Evolutionary conservation across 2,797 vertebrate genomes (phyloP).

Genomic region (Gymnocypris eckloni): DNA sequence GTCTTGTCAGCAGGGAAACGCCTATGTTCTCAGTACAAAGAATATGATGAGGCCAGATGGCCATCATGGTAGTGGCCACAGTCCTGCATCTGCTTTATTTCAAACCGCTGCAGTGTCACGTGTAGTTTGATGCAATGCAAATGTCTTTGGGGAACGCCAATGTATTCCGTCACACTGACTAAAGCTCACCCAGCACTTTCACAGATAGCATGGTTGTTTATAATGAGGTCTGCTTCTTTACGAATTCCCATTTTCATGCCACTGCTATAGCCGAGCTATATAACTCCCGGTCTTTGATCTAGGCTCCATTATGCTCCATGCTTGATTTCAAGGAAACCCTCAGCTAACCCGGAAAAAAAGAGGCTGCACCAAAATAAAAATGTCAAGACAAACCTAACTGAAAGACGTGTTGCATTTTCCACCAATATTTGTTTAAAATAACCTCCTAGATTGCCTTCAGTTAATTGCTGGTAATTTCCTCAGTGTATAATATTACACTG

Average conservation of each 20-base stretch:
- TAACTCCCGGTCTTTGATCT: constrained; percentile 36
- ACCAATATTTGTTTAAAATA: constrained; percentile 49
- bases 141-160: constrained; percentile 9
- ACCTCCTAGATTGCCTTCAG: constrained; percentile 43
- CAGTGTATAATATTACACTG: constrained; percentile 47
- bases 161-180: constrained; percentile 8
- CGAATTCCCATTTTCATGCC: constrained; percentile 47
- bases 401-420: constrained; percentile 36
- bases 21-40: constrained; percentile 15
- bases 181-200: background rate
- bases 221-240: constrained; percentile 45
- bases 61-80: constrained; percentile 9
- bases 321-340: constrained; percentile 30
- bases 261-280: constrained; percentile 19
- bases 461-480: constrained; percentile 57
- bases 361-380: background rate
- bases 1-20: constrained; percentile 11
- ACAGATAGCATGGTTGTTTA: constrained; percentile 24
- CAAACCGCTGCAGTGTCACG: background rate
- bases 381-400: constrained; percentile 17
- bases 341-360: constrained; percentile 8
- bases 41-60: constrained; percentile 3
- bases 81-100: constrained; percentile 24
- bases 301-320: constrained; percentile 33
- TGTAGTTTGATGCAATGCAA: constrained; percentile 23